These are phyloP conservation scores for Brachionus calyciflorus DNA, from an alignment of 1,140 invertebrate genomes.

Conservation along the genomic window DNA sequence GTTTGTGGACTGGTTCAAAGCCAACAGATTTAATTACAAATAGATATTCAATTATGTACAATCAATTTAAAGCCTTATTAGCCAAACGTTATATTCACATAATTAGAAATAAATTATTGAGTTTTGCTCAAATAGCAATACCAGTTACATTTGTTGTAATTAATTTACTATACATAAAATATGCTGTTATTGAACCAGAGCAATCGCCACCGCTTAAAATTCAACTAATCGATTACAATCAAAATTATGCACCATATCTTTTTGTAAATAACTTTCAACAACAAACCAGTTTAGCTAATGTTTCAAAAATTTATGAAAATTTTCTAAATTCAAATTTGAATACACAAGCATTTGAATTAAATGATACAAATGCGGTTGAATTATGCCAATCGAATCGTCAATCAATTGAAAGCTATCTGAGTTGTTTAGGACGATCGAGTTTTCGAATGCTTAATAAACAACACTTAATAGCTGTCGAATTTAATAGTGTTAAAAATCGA, in stretches of 20 bases:
- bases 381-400: not conserved
- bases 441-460: constrained; percentile 1
- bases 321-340: constrained; percentile 11
- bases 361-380: not conserved
- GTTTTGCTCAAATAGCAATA: constrained; percentile 57
- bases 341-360: constrained; percentile 32
- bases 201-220: constrained; percentile 55
- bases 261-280: not conserved
- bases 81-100: constrained; percentile 59
- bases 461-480: constrained; percentile 16
- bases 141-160: constrained; percentile 55
- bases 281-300: not conserved
- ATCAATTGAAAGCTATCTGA: constrained; percentile 13
- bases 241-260: constrained; percentile 53
- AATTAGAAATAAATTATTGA: constrained; percentile 56
- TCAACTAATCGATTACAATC: constrained; percentile 50
- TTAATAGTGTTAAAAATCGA: not conserved
- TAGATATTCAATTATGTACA: not conserved
- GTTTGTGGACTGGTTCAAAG: not conserved
- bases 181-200: constrained; percentile 54
- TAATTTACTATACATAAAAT: constrained; percentile 49
- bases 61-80: constrained; percentile 60
- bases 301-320: constrained; percentile 31
- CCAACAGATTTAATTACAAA: constrained; percentile 7
- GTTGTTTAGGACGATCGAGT: constrained; percentile 25